Conservation (phyloP, 2,113 vertebrate species). For the Polypterus senegalus region DNA sequence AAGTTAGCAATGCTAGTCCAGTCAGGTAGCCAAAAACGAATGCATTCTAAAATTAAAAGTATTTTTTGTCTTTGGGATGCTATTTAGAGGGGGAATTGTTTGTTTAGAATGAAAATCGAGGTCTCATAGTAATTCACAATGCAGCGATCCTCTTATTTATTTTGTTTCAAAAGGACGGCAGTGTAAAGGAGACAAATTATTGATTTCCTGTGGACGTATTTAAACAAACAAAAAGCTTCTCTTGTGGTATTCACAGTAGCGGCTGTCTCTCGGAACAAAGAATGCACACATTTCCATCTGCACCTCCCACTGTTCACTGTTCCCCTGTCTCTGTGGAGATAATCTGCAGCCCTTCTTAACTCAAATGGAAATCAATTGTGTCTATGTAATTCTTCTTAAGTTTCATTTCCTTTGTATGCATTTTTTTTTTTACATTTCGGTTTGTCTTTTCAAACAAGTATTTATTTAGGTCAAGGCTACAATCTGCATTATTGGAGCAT, state of each 20-base stretch:
- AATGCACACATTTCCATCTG: background rate
- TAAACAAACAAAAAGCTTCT: constrained; percentile 3
- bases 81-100: too few species aligned
- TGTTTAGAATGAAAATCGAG: too few species aligned
- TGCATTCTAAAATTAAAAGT: too few species aligned
- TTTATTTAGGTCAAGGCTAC: constrained; percentile 2
- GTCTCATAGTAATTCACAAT: too few species aligned
- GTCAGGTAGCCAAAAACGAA: too few species aligned
- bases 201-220: constrained; percentile 4
- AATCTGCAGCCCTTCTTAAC: constrained; percentile 1
- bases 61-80: too few species aligned
- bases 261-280: constrained; percentile 5
- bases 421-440: too few species aligned
- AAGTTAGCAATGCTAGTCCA: too few species aligned
- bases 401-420: background rate
- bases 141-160: background rate
- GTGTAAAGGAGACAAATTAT: constrained; percentile 6
- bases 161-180: background rate
- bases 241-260: background rate
- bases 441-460: background rate
- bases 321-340: constrained; percentile 3
- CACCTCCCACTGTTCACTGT: background rate
- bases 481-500: too few species aligned
- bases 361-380: constrained; percentile 3
- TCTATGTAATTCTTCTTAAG: background rate